Evolutionary conservation across 2,888 invertebrate genomes (phyloP).

Genomic region (Drosophila paramelanica): DNA sequence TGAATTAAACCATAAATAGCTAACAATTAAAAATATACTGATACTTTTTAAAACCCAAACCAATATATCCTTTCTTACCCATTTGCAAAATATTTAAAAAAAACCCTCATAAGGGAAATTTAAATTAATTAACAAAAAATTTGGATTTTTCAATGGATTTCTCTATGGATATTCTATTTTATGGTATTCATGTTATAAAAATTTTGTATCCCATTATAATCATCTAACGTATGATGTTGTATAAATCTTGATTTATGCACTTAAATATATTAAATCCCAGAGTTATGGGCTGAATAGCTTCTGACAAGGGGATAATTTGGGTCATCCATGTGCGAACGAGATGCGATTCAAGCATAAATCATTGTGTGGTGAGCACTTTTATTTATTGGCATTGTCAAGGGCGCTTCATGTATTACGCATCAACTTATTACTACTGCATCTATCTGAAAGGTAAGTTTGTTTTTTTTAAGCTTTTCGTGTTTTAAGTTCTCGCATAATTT

Average conservation of each 20-base stretch:
- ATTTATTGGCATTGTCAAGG: constrained; percentile 9
- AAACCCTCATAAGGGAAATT: too few species aligned
- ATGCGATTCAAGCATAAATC: constrained; percentile 41
- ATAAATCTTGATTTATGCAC: constrained; percentile 72
- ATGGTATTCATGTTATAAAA: too few species aligned
- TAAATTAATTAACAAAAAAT: too few species aligned
- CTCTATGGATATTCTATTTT: too few species aligned
- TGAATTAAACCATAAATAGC: constrained; percentile 13
- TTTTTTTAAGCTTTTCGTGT: constrained; percentile 16
- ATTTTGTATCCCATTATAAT: too few species aligned
- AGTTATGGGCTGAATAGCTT: constrained; percentile 32
- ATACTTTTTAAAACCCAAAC: too few species aligned
- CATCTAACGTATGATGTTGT: too few species aligned
- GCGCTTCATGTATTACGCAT: too few species aligned
- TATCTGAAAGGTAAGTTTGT: constrained; percentile 8
- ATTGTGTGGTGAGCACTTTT: constrained; percentile 3
- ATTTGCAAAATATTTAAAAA: too few species aligned
- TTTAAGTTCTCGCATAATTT: constrained; percentile 37
- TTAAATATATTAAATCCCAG: constrained; percentile 64
- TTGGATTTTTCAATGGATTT: too few species aligned
- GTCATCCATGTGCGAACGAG: constrained; percentile 47
- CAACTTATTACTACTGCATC: constrained; percentile 2
- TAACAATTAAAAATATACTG: not conserved
- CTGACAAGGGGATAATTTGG: constrained; percentile 41
- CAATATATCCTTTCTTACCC: too few species aligned